These are phyloP conservation scores for Amiota communis DNA, from an alignment of 2,888 invertebrate species.

Conservation along the genomic window DNA sequence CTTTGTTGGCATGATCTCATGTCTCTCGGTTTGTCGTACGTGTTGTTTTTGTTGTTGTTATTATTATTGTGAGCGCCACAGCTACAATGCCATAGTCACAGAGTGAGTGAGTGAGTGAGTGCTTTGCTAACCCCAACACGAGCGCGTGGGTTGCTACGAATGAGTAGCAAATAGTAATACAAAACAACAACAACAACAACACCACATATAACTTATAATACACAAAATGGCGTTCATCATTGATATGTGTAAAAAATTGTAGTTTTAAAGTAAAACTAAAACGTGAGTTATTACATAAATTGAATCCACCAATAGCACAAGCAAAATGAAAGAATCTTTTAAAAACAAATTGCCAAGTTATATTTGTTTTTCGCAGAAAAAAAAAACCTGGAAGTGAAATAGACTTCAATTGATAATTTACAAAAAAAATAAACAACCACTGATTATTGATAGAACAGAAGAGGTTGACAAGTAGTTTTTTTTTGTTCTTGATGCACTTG, in stretches of 20 bases:
- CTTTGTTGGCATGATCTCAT: conserved; percentile 17
- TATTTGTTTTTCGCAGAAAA: too few species aligned
- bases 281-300: too few species aligned
- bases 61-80: neutral
- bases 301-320: too few species aligned
- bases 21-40: neutral
- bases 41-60: conserved; percentile 13
- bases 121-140: neutral
- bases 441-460: too few species aligned
- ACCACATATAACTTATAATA: conserved; percentile 40
- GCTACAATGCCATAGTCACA: neutral
- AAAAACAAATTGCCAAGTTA: too few species aligned
- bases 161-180: neutral
- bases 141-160: conserved; percentile 2
- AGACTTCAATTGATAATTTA: too few species aligned
- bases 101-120: neutral
- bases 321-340: too few species aligned
- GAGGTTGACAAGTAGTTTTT: too few species aligned
- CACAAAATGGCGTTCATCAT: conserved; percentile 15
- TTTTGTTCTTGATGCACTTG: too few species aligned
- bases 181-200: conserved; percentile 35
- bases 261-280: too few species aligned
- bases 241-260: neutral
- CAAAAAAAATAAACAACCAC: too few species aligned
- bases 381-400: too few species aligned